phyloP scores from a whole-genome alignment of 2,113 vertebrate species.

The Herpailurus yagouaroundi region DNA sequence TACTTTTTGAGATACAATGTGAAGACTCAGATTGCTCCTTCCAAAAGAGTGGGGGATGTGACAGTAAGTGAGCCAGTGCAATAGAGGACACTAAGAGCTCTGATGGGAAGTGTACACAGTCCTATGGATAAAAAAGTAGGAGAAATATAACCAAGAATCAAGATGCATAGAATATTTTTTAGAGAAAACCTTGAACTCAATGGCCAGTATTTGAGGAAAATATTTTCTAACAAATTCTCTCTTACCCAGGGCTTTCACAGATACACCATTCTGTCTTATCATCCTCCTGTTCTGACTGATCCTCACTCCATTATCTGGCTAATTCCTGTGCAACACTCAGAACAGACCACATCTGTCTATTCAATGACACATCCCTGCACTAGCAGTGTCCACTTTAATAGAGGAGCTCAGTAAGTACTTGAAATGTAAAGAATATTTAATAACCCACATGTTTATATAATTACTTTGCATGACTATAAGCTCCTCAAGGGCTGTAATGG shows the following conservation, averaged over 20 bases:
- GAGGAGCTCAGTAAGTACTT: background rate
- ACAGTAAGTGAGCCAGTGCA: background rate
- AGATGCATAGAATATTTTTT: background rate
- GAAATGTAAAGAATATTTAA: background rate
- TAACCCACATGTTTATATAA: background rate
- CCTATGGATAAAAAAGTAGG: background rate
- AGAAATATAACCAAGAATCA: background rate
- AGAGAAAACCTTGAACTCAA: background rate
- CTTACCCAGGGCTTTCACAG: background rate
- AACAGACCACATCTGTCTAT: background rate
- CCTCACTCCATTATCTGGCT: background rate
- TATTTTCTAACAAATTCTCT: conserved; percentile 1
- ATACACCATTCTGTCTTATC: background rate
- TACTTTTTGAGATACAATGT: background rate
- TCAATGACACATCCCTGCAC: background rate
- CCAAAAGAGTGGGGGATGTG: background rate
- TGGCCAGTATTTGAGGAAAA: background rate
- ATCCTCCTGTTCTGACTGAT: background rate
- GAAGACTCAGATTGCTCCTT: background rate
- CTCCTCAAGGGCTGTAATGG: background rate
- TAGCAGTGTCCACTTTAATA: background rate
- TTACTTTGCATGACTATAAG: background rate
- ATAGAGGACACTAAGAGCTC: background rate
- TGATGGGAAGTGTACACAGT: background rate
- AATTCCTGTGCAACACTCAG: background rate